These are phyloP conservation scores for Schizotus pectinicornis DNA, from an alignment of 2,888 invertebrate genomes.

Conservation along the genomic window DNA sequence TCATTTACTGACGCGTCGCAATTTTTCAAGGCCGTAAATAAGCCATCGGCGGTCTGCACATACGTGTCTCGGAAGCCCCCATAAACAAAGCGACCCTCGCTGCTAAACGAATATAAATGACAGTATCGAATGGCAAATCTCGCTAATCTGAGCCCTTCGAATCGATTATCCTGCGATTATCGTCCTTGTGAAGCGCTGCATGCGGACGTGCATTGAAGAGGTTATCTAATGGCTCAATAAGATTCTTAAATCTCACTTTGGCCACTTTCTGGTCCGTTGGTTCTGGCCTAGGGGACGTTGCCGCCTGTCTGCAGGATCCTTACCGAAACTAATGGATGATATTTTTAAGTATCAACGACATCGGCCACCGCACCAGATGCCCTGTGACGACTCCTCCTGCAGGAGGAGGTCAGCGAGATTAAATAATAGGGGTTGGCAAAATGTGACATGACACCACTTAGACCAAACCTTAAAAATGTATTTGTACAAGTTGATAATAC, in stretches of 20 bases:
- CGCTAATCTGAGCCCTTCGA: conserved; percentile 54
- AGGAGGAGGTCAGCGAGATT: too few species aligned
- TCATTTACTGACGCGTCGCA: conserved; percentile 49
- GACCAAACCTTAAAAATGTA: too few species aligned
- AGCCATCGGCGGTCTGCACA: conserved; percentile 42
- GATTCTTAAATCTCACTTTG: conserved; percentile 56
- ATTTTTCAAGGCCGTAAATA: conserved; percentile 53
- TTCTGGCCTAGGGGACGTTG: conserved; percentile 38
- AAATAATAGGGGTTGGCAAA: too few species aligned
- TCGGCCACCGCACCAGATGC: conserved; percentile 1
- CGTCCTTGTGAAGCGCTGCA: conserved; percentile 45
- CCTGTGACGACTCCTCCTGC: too few species aligned
- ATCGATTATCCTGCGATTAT: conserved; percentile 54
- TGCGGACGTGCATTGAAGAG: conserved; percentile 33
- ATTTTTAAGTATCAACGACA: conserved; percentile 25
- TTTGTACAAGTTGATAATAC: conserved; percentile 21
- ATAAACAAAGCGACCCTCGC: conserved; percentile 42
- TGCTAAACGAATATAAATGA: conserved; percentile 57
- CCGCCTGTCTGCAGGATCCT: conserved; percentile 19
- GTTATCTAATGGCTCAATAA: conserved; percentile 51
- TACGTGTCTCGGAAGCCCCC: conserved; percentile 40
- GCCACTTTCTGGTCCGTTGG: conserved; percentile 52
- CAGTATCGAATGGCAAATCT: conserved; percentile 57
- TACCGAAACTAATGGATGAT: conserved; percentile 27
- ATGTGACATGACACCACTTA: too few species aligned